phyloP scores from a whole-genome alignment of 1,140 invertebrate species.

The Meloidogyne exigua region DNA sequence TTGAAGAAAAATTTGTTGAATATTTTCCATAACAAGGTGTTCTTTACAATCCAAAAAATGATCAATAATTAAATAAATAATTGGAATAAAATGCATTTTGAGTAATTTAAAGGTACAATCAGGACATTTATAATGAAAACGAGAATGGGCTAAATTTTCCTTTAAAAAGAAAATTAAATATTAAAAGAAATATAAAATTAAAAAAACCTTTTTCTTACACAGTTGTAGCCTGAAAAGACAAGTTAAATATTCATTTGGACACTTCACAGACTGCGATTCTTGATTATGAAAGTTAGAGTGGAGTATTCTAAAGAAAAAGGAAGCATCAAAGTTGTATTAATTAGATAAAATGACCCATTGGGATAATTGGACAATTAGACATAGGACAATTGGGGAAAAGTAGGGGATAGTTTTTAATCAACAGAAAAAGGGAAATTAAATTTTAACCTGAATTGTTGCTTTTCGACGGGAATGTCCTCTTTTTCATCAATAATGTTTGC shows the following conservation, averaged over 20 bases:
- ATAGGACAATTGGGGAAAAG: no score
- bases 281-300: background rate
- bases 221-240: background rate
- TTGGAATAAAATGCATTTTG: conserved; percentile 10
- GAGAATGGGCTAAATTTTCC: background rate
- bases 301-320: background rate
- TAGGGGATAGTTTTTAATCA: no score
- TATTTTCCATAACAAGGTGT: conserved; percentile 10
- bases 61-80: conserved; percentile 5
- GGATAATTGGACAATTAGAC: no score
- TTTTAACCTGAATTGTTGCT: no score
- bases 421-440: no score
- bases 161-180: background rate
- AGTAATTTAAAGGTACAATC: background rate
- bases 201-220: background rate
- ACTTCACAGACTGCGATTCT: background rate
- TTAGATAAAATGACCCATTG: no score
- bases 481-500: background rate
- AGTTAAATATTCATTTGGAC: background rate
- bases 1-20: background rate
- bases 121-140: background rate
- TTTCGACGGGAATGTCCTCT: background rate
- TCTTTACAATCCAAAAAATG: conserved; percentile 6
- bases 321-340: no score
- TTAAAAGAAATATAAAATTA: background rate